Percentiles rank a stretch among this genome's conserved stretches.
phyloP scores from a whole-genome alignment of 37 sponge, comb jelly and placozoan genomes.

The Sycon ciliatum region DNA sequence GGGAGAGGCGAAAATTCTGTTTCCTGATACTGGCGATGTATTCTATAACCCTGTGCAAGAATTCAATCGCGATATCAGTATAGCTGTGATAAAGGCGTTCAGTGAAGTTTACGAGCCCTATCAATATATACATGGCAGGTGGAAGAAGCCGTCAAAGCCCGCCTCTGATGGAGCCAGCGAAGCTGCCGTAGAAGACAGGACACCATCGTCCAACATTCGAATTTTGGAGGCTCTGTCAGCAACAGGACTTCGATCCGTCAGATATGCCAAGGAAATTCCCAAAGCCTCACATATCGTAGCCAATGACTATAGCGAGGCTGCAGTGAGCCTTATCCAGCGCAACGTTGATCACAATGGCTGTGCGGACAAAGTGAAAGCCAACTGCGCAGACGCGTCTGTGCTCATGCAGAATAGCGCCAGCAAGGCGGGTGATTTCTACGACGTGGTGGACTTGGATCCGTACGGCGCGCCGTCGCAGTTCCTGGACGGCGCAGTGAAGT shows the following conservation, averaged over 20 bases:
- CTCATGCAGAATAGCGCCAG: too few relatives aligned
- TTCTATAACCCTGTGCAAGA: slow-evolving; percentile 97
- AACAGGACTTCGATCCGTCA: slow-evolving; percentile 81
- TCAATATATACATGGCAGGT: too few relatives aligned
- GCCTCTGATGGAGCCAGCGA: too few relatives aligned
- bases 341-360: slow-evolving; percentile 56
- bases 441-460: slow-evolving; percentile 93
- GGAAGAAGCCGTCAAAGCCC: too few relatives aligned
- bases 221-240: slow-evolving; percentile 90
- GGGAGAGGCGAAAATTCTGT: slow-evolving; percentile 76
- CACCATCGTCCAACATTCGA: background rate
- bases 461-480: slow-evolving; percentile 88
- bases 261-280: slow-evolving; percentile 85
- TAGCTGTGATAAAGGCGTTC: slow-evolving; percentile 58
- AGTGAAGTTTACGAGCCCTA: too few relatives aligned
- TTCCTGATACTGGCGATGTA: slow-evolving; percentile 65
- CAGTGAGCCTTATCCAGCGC: slow-evolving; percentile 49
- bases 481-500: slow-evolving; percentile 79
- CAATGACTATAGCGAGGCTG: slow-evolving; percentile 70
- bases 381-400: slow-evolving; percentile 74
- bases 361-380: slow-evolving; percentile 38
- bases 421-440: too few relatives aligned
- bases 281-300: slow-evolving; percentile 44
- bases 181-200: too few relatives aligned
- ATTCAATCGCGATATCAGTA: slow-evolving; percentile 89